Percentiles rank a stretch among this genome's conserved stretches.
Evolutionary conservation across 1,140 invertebrate genomes (phyloP).

Genomic region (Dinoponera quadriceps): DNA sequence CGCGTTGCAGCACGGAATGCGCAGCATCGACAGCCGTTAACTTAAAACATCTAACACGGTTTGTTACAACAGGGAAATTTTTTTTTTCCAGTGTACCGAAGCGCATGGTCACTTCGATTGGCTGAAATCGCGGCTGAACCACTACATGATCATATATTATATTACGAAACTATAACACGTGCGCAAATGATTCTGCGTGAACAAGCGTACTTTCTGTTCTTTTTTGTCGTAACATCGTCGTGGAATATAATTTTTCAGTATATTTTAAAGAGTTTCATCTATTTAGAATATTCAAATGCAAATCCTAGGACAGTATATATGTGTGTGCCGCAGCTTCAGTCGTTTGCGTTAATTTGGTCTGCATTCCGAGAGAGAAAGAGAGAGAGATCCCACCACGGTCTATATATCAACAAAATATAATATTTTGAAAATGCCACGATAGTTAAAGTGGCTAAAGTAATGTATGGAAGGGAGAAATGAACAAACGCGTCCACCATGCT

Average conservation of each 20-base stretch:
- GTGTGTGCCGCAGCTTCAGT: conserved; percentile 8
- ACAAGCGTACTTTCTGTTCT: too few species aligned
- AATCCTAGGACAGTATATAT: neutral
- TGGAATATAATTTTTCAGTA: too few species aligned
- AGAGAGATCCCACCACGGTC: too few species aligned
- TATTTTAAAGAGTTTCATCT: too few species aligned
- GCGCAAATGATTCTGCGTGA: too few species aligned
- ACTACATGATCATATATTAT: neutral
- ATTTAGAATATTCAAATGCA: neutral
- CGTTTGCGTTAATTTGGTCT: neutral
- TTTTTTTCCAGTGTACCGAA: neutral
- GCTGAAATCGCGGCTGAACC: neutral
- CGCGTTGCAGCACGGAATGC: neutral
- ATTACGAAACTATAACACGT: too few species aligned
- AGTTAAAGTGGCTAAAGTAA: conserved; percentile 24
- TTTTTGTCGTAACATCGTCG: too few species aligned
- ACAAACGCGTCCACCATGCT: neutral
- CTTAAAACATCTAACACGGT: conserved; percentile 6
- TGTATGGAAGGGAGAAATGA: neutral
- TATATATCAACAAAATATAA: neutral
- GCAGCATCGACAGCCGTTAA: neutral
- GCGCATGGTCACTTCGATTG: too few species aligned
- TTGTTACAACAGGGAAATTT: neutral
- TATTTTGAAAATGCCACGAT: neutral
- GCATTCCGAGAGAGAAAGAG: neutral